These are phyloP conservation scores for Griposia aprilina DNA, from an alignment of 2,888 invertebrate species.

Conservation along the genomic window DNA sequence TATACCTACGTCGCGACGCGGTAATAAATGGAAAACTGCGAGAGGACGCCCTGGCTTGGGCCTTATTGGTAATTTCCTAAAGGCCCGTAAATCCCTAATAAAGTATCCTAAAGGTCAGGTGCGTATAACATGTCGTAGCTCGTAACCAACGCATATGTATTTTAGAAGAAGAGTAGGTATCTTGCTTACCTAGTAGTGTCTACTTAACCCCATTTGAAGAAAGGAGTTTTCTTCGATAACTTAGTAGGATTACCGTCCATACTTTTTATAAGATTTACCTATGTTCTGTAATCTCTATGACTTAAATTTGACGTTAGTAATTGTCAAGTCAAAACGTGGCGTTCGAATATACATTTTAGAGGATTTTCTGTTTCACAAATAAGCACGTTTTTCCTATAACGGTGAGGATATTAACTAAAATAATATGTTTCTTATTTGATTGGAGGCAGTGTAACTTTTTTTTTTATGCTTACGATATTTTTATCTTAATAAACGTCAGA, in stretches of 20 bases:
- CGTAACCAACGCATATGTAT: not conserved
- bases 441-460: slow-evolving; percentile 5
- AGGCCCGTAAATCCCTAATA: slow-evolving; percentile 37
- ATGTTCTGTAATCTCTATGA: not conserved
- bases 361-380: slow-evolving; percentile 1
- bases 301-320: not conserved
- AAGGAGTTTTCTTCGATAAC: not conserved
- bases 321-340: slow-evolving; percentile 21
- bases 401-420: not conserved
- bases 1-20: not conserved
- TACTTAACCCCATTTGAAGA: not conserved
- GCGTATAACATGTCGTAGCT: slow-evolving; percentile 16
- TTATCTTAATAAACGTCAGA: not conserved
- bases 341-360: slow-evolving; percentile 12
- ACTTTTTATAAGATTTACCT: not conserved
- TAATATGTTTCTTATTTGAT: slow-evolving; percentile 28
- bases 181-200: not conserved
- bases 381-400: slow-evolving; percentile 4
- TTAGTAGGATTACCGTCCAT: not conserved
- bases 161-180: not conserved
- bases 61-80: slow-evolving; percentile 34
- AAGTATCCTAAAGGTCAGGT: slow-evolving; percentile 35
- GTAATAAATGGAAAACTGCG: not conserved
- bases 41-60: slow-evolving; percentile 18
- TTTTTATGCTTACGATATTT: not conserved